A percentile compares a stretch with the other conserved stretches of the same genome.
Evolutionary conservation across 2,113 vertebrate genomes (phyloP).

Genomic region (Indicator maculatus): DNA sequence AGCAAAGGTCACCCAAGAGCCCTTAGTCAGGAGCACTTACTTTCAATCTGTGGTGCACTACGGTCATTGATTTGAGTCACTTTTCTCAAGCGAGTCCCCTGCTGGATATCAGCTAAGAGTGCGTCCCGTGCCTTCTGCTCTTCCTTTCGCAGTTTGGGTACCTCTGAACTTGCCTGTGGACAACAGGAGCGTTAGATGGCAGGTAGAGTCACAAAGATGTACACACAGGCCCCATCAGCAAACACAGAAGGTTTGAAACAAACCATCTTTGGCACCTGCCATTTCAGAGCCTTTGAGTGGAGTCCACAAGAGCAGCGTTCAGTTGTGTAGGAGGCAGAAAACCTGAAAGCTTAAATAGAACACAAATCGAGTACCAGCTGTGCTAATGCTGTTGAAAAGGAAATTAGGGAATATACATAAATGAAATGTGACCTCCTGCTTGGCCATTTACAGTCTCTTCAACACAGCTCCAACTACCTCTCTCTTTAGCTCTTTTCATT

Average conservation of each 20-base stretch:
- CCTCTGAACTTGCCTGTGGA: conserved; percentile 70
- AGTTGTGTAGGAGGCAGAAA: neutral
- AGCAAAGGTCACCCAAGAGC: neutral
- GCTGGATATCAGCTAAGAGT: conserved; percentile 91
- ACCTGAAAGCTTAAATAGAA: neutral
- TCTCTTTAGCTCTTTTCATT: neutral
- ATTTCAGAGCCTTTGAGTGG: neutral
- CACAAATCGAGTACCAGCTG: neutral
- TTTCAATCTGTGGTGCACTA: conserved; percentile 86
- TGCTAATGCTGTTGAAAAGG: neutral
- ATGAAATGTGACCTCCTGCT: neutral
- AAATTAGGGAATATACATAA: neutral
- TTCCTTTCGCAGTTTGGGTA: conserved; percentile 64
- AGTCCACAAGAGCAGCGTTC: neutral
- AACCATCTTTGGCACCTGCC: neutral
- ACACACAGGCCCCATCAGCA: neutral
- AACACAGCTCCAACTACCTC: neutral
- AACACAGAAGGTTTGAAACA: neutral
- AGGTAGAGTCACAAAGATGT: neutral
- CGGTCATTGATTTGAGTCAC: conserved; percentile 90
- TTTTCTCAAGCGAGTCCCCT: conserved; percentile 87
- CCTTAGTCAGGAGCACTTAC: conserved; percentile 76
- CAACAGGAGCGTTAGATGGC: neutral
- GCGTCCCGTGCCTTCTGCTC: conserved; percentile 84
- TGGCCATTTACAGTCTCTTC: neutral